phyloP scores from a whole-genome alignment of 2,113 vertebrate species.

The Alethe castanea region DNA sequence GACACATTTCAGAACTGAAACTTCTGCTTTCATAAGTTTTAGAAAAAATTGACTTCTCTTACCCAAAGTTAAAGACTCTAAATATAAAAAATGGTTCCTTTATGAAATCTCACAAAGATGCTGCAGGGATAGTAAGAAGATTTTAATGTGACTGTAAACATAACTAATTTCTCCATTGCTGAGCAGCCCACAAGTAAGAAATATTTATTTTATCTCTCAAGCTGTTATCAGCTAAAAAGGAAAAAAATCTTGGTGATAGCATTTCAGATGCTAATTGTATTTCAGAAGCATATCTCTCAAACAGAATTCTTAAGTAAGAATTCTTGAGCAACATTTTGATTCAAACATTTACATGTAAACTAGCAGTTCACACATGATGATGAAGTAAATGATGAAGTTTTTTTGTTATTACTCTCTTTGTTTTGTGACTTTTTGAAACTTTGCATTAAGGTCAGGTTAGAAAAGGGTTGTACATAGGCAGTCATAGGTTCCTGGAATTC shows the following conservation, averaged over 20 bases:
- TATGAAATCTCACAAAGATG: background rate
- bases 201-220: background rate
- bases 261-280: background rate
- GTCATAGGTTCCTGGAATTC: background rate
- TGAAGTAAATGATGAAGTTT: background rate
- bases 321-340: background rate
- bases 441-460: background rate
- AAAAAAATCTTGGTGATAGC: background rate
- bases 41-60: background rate
- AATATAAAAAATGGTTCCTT: background rate
- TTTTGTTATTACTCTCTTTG: background rate
- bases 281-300: background rate
- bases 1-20: background rate
- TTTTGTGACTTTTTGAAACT: background rate
- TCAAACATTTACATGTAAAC: background rate
- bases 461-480: background rate
- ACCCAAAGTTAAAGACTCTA: background rate
- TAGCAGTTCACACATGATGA: background rate
- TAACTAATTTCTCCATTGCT: background rate
- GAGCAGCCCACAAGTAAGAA: background rate
- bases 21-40: background rate
- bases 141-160: background rate
- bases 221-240: background rate
- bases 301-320: background rate
- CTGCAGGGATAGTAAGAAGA: background rate